These are phyloP conservation scores for Mustela lutreola DNA, from an alignment of 2,113 vertebrate genomes.

Conservation along the genomic window DNA sequence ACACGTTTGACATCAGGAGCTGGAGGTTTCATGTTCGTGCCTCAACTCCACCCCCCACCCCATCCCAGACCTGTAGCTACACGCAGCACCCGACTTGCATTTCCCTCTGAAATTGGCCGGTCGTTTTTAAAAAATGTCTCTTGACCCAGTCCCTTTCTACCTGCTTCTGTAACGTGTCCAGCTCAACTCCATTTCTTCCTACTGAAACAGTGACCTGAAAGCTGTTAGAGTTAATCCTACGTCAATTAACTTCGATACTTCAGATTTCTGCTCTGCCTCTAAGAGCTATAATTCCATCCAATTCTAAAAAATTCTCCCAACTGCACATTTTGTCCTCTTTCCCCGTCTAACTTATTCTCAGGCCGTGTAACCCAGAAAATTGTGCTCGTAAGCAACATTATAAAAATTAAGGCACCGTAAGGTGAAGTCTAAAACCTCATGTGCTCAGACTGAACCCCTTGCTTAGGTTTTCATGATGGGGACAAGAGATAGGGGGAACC, in stretches of 20 bases:
- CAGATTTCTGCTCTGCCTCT: neutral
- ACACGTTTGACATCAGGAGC: neutral
- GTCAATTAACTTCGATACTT: constrained; percentile 1
- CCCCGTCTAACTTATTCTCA: constrained; percentile 62
- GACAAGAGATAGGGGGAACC: constrained; percentile 77
- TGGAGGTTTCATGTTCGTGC: rapidly evolving
- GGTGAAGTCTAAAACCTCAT: constrained; percentile 29
- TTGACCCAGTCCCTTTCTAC: neutral
- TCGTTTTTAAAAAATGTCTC: neutral
- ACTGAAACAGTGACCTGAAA: neutral
- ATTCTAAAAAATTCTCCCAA: constrained; percentile 62
- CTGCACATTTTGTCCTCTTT: constrained; percentile 51
- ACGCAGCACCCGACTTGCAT: neutral
- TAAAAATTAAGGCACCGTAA: constrained; percentile 42
- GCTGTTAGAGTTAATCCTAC: constrained; percentile 35
- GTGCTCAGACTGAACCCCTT: constrained; percentile 57
- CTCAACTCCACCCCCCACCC: neutral
- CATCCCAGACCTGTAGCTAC: neutral
- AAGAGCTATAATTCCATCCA: constrained; percentile 66
- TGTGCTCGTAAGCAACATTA: neutral
- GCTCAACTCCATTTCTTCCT: neutral
- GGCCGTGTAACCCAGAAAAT: constrained; percentile 60
- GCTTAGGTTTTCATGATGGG: constrained; percentile 67
- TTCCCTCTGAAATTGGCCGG: neutral
- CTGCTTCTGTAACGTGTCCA: neutral